phyloP scores from a whole-genome alignment of 2,888 invertebrate species.

The Sinohyriopsis cumingii region DNA sequence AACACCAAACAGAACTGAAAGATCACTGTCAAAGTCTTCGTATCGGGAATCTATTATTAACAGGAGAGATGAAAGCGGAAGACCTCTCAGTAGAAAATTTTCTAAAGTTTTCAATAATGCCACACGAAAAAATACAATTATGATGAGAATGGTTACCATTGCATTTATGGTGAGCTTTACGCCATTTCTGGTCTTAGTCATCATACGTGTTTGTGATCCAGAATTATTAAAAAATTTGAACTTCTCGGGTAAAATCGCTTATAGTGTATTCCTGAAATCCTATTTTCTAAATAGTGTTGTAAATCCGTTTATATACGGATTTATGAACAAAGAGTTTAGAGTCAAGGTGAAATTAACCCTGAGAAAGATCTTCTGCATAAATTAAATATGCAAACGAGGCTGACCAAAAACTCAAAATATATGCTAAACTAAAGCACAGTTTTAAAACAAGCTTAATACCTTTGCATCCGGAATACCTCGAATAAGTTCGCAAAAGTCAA shows the following conservation, averaged over 20 bases:
- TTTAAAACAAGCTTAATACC: too few species aligned
- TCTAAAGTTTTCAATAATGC: constrained; percentile 25
- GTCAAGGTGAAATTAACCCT: constrained; percentile 27
- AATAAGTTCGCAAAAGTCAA: too few species aligned
- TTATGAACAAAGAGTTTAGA: constrained; percentile 37
- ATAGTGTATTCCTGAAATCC: constrained; percentile 29
- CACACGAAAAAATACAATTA: constrained; percentile 31
- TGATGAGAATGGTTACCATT: constrained; percentile 37
- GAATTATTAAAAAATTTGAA: constrained; percentile 19
- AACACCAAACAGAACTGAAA: too few species aligned
- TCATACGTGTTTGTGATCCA: constrained; percentile 24
- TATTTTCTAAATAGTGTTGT: constrained; percentile 39
- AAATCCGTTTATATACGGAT: constrained; percentile 41
- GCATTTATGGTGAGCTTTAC: constrained; percentile 38
- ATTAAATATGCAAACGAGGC: too few species aligned
- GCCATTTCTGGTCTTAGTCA: constrained; percentile 35
- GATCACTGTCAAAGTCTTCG: too few species aligned
- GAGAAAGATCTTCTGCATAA: constrained; percentile 15
- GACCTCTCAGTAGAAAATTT: background rate
- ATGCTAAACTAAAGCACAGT: too few species aligned
- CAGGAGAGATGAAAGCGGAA: too few species aligned
- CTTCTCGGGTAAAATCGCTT: constrained; percentile 27
- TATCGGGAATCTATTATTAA: too few species aligned
- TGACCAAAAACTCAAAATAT: too few species aligned
- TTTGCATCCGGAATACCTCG: too few species aligned